Base-by-base conservation (phyloP, 1,140 invertebrate species). In the Drosophila triauraria region DNA sequence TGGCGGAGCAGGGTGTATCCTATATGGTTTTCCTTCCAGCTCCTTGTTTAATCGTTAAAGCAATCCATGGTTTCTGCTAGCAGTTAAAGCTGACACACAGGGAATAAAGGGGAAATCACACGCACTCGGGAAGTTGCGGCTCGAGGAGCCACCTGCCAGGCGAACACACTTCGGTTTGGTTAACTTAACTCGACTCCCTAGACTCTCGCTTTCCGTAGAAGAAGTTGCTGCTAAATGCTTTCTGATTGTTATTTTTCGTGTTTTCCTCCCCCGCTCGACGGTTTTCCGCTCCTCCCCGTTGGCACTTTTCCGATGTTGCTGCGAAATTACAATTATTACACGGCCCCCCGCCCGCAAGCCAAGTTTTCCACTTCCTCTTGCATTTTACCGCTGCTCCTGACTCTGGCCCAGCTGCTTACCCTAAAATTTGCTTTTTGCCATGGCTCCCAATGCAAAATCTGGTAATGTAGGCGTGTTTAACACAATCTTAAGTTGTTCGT, bases 191-290 rank as follows among this genome's bases (percentile, higher is more conserved):
- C 42, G 20, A 40, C 43, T 59, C 44, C 67, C 67, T 43, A 50
- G 67, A 68, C 62, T 68, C 70, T 72, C 44, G 70, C 35, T 51
- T 60, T 74, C 42, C 63, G 80, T 61, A 78, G 78, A 81, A 72
- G 83, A 79, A 83, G 82, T 90, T 64, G 75, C 68, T 81, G 82
- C 90, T 91, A 91, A 91, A 91, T 91, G 90, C 82, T 91, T 91
- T 92, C 85, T 86, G 90, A 91, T 91, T 91, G 90, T 86, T 91
- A 82, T 91, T 91, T 90, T 83, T 84, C 90, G 85, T 91, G 90
- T 90, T 85, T 72, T 75, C 67, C 53, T 25, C 20, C 32, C 46
- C 58, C 17, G 43, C 64, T 30, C n/a, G 32, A 23, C 27, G 42
- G 50, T 20, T 42, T 25, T 68, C n/a, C 48, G 17, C 13, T 1